Conservation (phyloP, 2,113 vertebrate species). For the Alouatta palliata region DNA sequence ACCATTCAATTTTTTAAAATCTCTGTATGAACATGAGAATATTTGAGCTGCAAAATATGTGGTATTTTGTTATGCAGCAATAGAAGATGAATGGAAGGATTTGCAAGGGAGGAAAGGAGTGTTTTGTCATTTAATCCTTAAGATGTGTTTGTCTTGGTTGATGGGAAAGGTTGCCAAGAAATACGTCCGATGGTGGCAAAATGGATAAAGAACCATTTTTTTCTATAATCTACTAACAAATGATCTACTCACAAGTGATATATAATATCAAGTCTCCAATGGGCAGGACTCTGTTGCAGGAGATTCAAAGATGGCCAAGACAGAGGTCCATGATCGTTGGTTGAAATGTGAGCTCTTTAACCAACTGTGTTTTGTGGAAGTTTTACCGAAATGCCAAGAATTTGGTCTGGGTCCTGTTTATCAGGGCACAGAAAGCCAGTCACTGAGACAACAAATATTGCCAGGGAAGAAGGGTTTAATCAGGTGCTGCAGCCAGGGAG, state of each 20-base stretch:
- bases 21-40: background rate
- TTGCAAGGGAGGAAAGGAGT: background rate
- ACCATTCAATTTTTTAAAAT: background rate
- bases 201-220: background rate
- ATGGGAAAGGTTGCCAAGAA: background rate
- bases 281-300: background rate
- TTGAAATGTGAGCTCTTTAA: background rate
- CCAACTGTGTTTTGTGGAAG: background rate
- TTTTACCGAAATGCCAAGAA: background rate
- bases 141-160: background rate
- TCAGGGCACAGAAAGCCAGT: too few relatives aligned
- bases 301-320: background rate
- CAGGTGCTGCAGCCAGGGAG: too few relatives aligned
- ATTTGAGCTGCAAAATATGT: background rate
- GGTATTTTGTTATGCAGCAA: background rate
- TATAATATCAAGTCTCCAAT: background rate
- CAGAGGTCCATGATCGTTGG: rapidly evolving
- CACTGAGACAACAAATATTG: too few relatives aligned
- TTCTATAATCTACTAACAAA: background rate
- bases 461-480: too few relatives aligned
- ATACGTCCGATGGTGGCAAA: background rate
- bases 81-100: background rate
- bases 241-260: too few relatives aligned
- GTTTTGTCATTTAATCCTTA: background rate
- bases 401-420: too few relatives aligned